phyloP scores from a whole-genome alignment of 1,140 invertebrate genomes.

The Hesperophylax magnus region DNA sequence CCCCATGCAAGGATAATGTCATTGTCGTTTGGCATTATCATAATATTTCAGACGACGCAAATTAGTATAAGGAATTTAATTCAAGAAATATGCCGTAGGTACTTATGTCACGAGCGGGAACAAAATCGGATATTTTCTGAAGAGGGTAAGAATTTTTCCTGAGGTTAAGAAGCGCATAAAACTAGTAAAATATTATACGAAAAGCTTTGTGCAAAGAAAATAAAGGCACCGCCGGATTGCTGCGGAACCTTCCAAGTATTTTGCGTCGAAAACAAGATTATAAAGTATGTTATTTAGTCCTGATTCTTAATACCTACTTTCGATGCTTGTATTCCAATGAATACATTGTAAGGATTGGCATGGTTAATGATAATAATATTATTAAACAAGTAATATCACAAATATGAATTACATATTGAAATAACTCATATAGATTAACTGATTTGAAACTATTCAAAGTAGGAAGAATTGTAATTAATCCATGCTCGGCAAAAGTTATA shows the following conservation, averaged over 20 bases:
- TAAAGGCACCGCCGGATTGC: conserved; percentile 28
- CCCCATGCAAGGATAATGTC: background rate
- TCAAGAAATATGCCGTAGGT: background rate
- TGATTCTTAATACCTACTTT: background rate
- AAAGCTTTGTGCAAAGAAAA: conserved; percentile 44
- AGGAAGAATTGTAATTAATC: too few species aligned
- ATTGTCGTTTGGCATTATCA: background rate
- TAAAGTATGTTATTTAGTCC: conserved; percentile 52
- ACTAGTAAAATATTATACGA: conserved; percentile 53
- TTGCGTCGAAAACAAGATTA: conserved; percentile 53
- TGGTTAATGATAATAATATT: too few species aligned
- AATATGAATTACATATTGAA: too few species aligned
- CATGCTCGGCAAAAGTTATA: too few species aligned
- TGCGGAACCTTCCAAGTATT: conserved; percentile 25
- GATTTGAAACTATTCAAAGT: too few species aligned
- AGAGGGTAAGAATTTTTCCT: conserved; percentile 35
- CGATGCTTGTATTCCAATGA: too few species aligned
- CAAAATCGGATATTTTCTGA: conserved; percentile 11
- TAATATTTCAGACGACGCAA: conserved; percentile 2
- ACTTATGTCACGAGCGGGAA: background rate
- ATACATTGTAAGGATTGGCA: too few species aligned
- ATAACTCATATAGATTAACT: too few species aligned
- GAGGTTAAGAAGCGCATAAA: conserved; percentile 36
- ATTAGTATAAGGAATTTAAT: background rate
- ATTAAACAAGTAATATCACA: too few species aligned